Base-by-base conservation (phyloP, 2,888 invertebrate species). In the Metopia argyrocephala region DNA sequence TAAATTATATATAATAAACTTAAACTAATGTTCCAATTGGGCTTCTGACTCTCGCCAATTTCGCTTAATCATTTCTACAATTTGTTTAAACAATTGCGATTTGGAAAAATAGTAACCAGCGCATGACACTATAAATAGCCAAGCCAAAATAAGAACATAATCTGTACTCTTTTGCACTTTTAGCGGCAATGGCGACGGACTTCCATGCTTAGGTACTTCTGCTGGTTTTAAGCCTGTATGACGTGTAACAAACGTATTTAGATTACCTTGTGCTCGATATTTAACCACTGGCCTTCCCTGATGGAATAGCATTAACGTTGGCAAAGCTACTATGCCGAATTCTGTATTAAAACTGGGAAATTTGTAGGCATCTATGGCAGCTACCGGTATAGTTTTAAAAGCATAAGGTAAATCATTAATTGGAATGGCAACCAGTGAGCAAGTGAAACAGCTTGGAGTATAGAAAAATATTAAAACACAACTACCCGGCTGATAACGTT, bases 271-370 rank as follows among this genome's bases (percentile, higher is more conserved):
- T 5, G 94, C 95, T 82, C 96, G 95, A 91, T 96, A 97, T 91
- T 96, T 96, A 0, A 95, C 95, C 27, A 96, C 93, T 0, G 96
- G 94, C 83, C 95, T 92, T 0, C 97, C 97, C 89, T 97, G 97
- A 86, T 97, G 97, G 86, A 98, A 96, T 82, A 98, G 92, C 91
- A 97, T 93, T 38, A 97, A 88, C 3, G 97, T 96, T 6, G 98
- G 98, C 48, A 98, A 94, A 20, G 97, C 97, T 7, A 97, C 94
- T 76, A 97, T 95, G 9, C 97, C 97, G 90, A 96, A 97, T 85
- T 97, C 96, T 0, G 97, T 96, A 91, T 97, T 97, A 64, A 97
- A 95, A 79, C 95, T 93, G 87, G 94, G 94, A 86, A 95, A 94
- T 87, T 94, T 94, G 85, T 95, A 93, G 2, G 97, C 97, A 92